Base-by-base conservation (phyloP, 2,888 invertebrate species). In the Crematogaster levior region DNA sequence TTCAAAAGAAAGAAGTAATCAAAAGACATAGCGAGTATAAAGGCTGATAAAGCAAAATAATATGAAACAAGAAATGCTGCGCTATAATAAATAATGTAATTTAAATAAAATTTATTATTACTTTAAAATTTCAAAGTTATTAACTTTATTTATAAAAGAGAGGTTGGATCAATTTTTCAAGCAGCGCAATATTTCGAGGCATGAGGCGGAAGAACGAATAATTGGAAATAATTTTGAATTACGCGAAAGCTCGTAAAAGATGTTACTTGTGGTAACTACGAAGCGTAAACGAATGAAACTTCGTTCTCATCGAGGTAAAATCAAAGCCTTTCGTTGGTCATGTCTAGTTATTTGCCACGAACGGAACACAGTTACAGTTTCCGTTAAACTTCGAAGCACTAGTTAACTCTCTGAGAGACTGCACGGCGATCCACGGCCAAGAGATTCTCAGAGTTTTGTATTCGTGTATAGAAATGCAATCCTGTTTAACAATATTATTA, bases 361-460 rank as follows among this genome's bases (percentile, higher is more conserved):
- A 74, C 7, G 37, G 15, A 30, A 56, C 21, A 7, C 21, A 79
- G 53, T 77, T 77, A 53, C 18, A 21, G 43, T 56, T 68, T 68
- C 56, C 18, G 10, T 56, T 77, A 68, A 77, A 77, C 56, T 79
- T 79, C 3, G 51, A 65, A 40, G n/a, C 37, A 37, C 27, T 75
- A 65, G 65, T 63, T 74, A 75, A 75, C 65, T 51, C 27, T 27
- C 15, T 18, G 53, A 53, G 21, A 56, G 21, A 56, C 18, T 18
- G 30, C 24, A 40, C 9, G 15, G 24, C 65, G 34, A 65, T 65
- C 10, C 51, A 53, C 21, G 12, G 18, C 3, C 43, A 18, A 43
- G 24, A 24, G 18, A 68, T 56, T 43, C 15, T 65, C 51, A 51
- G 12, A n/a, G n/a, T n/a, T 68, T 30, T 12, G 30, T 3, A n/a